A percentile compares a stretch with the other conserved stretches of the same genome.
Evolutionary conservation across 2,113 vertebrate genomes (phyloP).

Genomic region (Motacilla alba): DNA sequence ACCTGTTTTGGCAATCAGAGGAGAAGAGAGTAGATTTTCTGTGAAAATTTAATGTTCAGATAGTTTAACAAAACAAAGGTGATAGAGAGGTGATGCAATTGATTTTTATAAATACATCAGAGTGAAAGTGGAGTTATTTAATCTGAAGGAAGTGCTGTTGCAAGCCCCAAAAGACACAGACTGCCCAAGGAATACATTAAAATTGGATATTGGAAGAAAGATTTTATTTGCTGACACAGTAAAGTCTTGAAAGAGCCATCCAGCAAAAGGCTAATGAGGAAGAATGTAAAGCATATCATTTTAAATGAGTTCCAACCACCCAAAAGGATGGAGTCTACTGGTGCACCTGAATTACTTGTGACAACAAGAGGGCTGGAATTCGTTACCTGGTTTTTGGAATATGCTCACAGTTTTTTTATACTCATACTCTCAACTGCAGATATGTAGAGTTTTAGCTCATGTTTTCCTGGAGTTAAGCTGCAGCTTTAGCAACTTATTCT

Average conservation of each 20-base stretch:
- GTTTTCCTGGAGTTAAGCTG: neutral
- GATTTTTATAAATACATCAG: neutral
- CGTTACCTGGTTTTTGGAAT: neutral
- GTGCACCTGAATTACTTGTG: neutral
- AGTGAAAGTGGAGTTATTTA: neutral
- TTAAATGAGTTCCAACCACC: neutral
- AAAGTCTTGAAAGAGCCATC: neutral
- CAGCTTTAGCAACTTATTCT: neutral
- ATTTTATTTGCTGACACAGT: neutral
- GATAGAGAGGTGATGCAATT: neutral
- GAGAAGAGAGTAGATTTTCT: neutral
- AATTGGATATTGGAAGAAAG: neutral
- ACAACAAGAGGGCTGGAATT: neutral
- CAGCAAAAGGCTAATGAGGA: neutral
- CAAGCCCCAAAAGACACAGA: neutral
- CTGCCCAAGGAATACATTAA: neutral
- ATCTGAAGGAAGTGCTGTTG: neutral
- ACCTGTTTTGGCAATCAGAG: neutral
- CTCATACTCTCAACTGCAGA: neutral
- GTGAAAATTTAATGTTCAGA: neutral
- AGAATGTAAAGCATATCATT: neutral
- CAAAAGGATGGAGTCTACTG: neutral
- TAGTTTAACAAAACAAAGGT: constrained; percentile 28
- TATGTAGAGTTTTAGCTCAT: neutral
- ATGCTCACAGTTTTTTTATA: neutral